These are phyloP conservation scores for Semnornis frantzii DNA, from an alignment of 2,113 vertebrate species.

Conservation along the genomic window DNA sequence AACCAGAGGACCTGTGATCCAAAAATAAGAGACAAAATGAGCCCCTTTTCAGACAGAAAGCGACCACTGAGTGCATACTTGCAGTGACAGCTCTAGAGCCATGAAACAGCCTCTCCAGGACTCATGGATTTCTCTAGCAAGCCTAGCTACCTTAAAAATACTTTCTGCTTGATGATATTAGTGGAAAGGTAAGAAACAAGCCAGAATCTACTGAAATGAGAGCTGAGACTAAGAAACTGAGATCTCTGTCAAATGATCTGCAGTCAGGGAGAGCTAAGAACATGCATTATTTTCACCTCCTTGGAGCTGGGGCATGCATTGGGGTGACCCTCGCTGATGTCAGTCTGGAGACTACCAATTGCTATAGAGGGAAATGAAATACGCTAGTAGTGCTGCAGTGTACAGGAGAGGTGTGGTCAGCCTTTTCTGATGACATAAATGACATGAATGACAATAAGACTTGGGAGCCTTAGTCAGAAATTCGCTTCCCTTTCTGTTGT, in stretches of 20 bases:
- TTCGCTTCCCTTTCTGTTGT: neutral
- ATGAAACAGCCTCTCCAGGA: neutral
- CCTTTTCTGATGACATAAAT: neutral
- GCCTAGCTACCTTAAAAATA: neutral
- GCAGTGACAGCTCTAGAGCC: neutral
- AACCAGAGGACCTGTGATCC: slow-evolving; percentile 78
- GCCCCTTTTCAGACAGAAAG: neutral
- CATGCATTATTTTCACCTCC: neutral
- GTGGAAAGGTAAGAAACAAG: neutral
- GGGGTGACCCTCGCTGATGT: neutral
- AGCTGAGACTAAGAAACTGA: neutral
- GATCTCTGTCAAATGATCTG: neutral
- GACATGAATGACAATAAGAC: no score
- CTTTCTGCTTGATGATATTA: neutral
- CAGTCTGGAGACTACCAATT: neutral
- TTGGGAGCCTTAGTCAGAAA: neutral
- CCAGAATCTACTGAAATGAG: neutral
- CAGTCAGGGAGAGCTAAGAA: neutral
- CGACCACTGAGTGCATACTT: neutral
- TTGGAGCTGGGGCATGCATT: neutral
- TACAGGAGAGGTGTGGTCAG: neutral
- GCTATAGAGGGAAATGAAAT: neutral
- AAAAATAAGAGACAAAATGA: neutral
- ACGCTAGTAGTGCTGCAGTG: neutral
- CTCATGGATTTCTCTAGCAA: neutral